Evolutionary conservation across 2,888 invertebrate genomes (phyloP), one percentile per base, ranked within the genome.

Genomic region (Merodon equestris): DNA sequence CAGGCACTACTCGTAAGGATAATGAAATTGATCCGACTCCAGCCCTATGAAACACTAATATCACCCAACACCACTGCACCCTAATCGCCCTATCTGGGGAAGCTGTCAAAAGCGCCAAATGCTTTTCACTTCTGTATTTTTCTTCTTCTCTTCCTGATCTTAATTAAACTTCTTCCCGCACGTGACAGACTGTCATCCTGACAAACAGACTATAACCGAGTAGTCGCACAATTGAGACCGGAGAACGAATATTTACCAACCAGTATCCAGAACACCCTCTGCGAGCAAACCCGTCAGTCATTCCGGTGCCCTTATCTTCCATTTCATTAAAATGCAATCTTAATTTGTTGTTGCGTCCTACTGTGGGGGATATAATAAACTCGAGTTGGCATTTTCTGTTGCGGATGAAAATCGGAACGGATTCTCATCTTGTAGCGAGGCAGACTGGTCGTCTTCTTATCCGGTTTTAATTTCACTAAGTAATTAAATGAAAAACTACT

Each of bases 271-370:
- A 48, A 14, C 47, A 3, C 42, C 56, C 57, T 9, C 17, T 34
- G 36, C 53, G n/a, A 19, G 36, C 45, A 15, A 53, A 50, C 27
- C 54, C 66, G 72, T 77, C 73, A 54, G 61, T 73, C 67, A 38
- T 67, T 47, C 42, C 53, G 38, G 61, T 68, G 57, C 40, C 73
- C 63, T 63, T 68, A 68, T 77, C 67, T 63, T 58, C 73, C 57
- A 58, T 73, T 77, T 77, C 77, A 77, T 73, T 77, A 73, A 77
- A 77, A 73, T 77, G 67, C 73, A 77, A 77, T 77, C 77, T 67
- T 73, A 77, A 73, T 73, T 73, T 68, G 77, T 63, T 77, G 73
- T 67, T 53, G 50, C n/a, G n/a, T 77, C 47, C 53, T 54, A 19
- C 19, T 45, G 34, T 19, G 54, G 7, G 2, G 5, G 15, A 27